phyloP scores from a whole-genome alignment of 2,797 vertebrate genomes.

The Chaunax sp. region DNA sequence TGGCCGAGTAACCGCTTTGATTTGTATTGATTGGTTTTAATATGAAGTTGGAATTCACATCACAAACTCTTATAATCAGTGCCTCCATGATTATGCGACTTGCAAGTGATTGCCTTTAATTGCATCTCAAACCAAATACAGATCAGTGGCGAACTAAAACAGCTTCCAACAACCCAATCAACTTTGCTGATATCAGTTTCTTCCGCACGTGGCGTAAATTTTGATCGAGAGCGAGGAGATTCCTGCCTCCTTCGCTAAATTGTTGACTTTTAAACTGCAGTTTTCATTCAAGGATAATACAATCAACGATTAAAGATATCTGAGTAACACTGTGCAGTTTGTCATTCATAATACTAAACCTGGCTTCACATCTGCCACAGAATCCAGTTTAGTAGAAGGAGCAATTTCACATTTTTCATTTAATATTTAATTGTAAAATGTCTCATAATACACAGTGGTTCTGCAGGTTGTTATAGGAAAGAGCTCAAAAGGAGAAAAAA shows the following conservation, averaged over 20 bases:
- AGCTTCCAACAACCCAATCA: conserved; percentile 36
- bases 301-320: conserved; percentile 54
- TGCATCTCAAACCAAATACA: conserved; percentile 50
- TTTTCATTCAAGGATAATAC: conserved; percentile 55
- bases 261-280: conserved; percentile 58
- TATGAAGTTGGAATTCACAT: conserved; percentile 52
- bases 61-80: conserved; percentile 57
- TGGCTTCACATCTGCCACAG: conserved; percentile 33
- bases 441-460: conserved; percentile 31
- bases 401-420: conserved; percentile 24
- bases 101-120: conserved; percentile 63
- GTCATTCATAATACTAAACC: conserved; percentile 36
- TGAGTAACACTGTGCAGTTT: conserved; percentile 27
- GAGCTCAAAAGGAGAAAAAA: conserved; percentile 45
- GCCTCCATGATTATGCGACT: conserved; percentile 53
- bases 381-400: conserved; percentile 52
- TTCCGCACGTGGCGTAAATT: conserved; percentile 24
- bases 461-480: conserved; percentile 45
- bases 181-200: conserved; percentile 32
- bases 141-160: conserved; percentile 37
- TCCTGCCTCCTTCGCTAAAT: conserved; percentile 39
- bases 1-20: conserved; percentile 37
- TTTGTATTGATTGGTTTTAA: conserved; percentile 51
- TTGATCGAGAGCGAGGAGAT: conserved; percentile 26
- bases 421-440: conserved; percentile 58